These are phyloP conservation scores for Pseudorasbora parva DNA, from an alignment of 2,113 vertebrate species.

Conservation along the genomic window DNA sequence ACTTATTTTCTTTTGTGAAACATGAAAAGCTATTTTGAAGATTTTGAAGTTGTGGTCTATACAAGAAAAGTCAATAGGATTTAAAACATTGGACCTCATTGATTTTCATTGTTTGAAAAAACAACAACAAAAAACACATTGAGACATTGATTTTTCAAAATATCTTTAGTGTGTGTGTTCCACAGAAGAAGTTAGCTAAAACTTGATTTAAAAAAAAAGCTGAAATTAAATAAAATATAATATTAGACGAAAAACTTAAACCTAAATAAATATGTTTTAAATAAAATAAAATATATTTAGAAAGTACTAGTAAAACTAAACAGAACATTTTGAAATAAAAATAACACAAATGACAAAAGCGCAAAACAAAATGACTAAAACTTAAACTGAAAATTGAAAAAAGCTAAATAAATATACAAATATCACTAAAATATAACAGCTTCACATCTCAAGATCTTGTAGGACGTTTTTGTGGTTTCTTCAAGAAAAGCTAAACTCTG, in stretches of 20 bases:
- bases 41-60: neutral
- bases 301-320: neutral
- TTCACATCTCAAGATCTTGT: no score
- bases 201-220: neutral
- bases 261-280: neutral
- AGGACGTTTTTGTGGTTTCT: neutral
- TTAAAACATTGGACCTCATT: neutral
- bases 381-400: neutral
- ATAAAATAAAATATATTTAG: no score
- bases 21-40: neutral
- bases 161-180: neutral
- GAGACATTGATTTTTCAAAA: neutral
- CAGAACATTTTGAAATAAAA: neutral
- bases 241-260: neutral
- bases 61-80: neutral
- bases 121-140: neutral
- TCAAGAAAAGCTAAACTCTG: conserved; percentile 26
- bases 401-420: neutral
- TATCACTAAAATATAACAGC: no score
- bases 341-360: no score
- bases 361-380: no score
- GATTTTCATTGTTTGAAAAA: neutral
- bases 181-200: no score
- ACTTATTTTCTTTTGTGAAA: neutral
- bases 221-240: neutral